Evolutionary conservation across 2,113 vertebrate genomes (phyloP).

Genomic region (Pogonocichla stellata): DNA sequence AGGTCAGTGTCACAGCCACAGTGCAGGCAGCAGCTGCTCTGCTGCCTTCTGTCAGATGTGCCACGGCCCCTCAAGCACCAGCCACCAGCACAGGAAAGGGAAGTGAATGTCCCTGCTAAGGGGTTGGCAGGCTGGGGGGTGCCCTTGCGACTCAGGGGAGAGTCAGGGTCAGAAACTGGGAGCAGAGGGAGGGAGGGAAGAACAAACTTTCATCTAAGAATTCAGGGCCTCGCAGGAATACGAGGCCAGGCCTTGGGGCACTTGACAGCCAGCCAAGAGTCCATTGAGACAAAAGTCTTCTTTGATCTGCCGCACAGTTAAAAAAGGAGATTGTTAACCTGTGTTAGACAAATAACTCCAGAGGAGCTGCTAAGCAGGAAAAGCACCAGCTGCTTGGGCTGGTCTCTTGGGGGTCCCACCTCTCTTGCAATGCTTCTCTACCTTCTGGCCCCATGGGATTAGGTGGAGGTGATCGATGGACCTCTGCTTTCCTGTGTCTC

Average conservation of each 20-base stretch:
- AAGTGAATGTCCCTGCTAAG: not conserved
- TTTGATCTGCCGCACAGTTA: conserved; percentile 70
- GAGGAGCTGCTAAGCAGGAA: conserved; percentile 41
- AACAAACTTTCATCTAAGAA: conserved; percentile 47
- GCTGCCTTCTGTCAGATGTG: not conserved
- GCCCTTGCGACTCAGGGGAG: not conserved
- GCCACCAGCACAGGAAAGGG: not conserved
- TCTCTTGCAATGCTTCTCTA: not conserved
- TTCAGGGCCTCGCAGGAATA: conserved; percentile 1
- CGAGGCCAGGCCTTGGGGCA: conserved; percentile 31
- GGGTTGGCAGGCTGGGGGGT: not conserved
- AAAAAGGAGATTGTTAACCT: conserved; percentile 75
- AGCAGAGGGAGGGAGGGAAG: not conserved
- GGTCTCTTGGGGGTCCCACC: not conserved
- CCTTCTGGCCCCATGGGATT: not conserved
- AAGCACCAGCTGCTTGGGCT: not conserved
- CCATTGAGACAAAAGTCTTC: conserved; percentile 63
- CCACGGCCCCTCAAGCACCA: not conserved
- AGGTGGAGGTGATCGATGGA: not conserved
- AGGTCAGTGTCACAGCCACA: not conserved
- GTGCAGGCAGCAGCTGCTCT: not conserved
- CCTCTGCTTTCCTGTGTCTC: not conserved
- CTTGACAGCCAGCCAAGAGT: conserved; percentile 62
- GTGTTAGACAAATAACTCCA: conserved; percentile 49
- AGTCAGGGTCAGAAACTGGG: not conserved